Evolutionary conservation across 92 coral and sea anemone genomes (phyloP).

Genomic region (Phymanthus crucifer): DNA sequence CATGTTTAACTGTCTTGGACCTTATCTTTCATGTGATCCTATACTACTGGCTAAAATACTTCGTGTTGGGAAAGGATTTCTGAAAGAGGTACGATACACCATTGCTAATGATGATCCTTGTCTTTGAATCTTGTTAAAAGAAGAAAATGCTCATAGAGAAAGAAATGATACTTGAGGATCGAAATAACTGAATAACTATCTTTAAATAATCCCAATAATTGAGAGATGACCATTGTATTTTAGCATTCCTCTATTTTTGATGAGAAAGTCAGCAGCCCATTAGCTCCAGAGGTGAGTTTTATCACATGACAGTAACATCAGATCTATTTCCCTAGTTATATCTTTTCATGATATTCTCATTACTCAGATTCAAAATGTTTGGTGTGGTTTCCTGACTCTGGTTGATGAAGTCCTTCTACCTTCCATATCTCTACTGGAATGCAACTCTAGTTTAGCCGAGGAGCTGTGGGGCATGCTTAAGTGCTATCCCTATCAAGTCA

Average conservation of each 20-base stretch:
- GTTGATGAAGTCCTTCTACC: constrained; percentile 95
- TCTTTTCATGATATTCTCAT: not conserved
- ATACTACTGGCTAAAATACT: constrained; percentile 90
- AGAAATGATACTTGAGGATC: not conserved
- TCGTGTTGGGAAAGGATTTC: constrained; percentile 89
- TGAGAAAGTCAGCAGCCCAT: constrained; percentile 46
- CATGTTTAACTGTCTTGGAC: constrained; percentile 87
- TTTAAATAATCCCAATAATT: not conserved
- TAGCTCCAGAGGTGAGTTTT: constrained; percentile 24
- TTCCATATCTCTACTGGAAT: constrained; percentile 86
- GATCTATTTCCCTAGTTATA: not conserved
- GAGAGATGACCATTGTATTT: not conserved
- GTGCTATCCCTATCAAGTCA: constrained; percentile 90
- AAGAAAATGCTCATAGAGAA: not conserved
- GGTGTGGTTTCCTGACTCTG: constrained; percentile 88
- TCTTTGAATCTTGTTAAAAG: not conserved
- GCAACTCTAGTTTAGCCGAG: constrained; percentile 97
- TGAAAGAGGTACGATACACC: constrained; percentile 98
- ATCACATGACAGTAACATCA: not conserved
- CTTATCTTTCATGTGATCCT: constrained; percentile 89
- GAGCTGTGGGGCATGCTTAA: constrained; percentile 94
- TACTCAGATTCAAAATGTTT: constrained; percentile 72
- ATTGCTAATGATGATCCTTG: not conserved
- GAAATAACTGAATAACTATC: not conserved
- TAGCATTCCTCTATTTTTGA: constrained; percentile 68